Evolutionary conservation across 2,797 vertebrate species (phyloP).

Genomic region (Clarias fuscus): DNA sequence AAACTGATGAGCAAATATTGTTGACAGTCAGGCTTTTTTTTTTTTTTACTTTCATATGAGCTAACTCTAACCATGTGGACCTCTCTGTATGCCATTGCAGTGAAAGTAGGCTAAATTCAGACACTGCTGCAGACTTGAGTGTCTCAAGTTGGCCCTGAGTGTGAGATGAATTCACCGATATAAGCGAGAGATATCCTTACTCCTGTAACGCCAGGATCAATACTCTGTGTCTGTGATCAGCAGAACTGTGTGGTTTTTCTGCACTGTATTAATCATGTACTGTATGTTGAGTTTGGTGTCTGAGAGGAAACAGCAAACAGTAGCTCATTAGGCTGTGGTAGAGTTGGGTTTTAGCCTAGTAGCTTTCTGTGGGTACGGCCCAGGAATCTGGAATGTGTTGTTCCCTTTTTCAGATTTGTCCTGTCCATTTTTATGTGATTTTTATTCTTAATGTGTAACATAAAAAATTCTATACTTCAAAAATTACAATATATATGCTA

Average conservation of each 20-base stretch:
- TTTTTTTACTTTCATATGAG: background rate
- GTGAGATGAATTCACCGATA: slow-evolving; percentile 35
- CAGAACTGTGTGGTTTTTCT: slow-evolving; percentile 70
- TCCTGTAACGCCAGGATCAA: slow-evolving; percentile 70
- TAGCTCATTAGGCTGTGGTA: background rate
- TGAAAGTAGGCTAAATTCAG: background rate
- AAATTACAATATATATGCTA: background rate
- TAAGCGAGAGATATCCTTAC: slow-evolving; percentile 54
- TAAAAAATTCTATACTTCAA: background rate
- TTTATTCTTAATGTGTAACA: background rate
- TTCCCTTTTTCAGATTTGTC: background rate
- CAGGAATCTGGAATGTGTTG: background rate
- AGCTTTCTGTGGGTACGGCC: background rate
- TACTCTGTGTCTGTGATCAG: slow-evolving; percentile 72
- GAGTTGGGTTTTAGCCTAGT: background rate
- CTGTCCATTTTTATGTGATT: background rate
- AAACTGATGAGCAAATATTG: background rate
- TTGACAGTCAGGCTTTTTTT: background rate
- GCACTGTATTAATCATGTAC: slow-evolving; percentile 79
- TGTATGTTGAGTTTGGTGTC: slow-evolving; percentile 64
- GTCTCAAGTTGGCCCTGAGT: background rate
- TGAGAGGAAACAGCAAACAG: slow-evolving; percentile 48
- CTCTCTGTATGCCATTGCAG: background rate
- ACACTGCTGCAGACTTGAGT: background rate
- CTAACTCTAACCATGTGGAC: background rate